Evolutionary conservation across 2,888 invertebrate genomes (phyloP).

Genomic region (Hydroisotoma schaefferi): DNA sequence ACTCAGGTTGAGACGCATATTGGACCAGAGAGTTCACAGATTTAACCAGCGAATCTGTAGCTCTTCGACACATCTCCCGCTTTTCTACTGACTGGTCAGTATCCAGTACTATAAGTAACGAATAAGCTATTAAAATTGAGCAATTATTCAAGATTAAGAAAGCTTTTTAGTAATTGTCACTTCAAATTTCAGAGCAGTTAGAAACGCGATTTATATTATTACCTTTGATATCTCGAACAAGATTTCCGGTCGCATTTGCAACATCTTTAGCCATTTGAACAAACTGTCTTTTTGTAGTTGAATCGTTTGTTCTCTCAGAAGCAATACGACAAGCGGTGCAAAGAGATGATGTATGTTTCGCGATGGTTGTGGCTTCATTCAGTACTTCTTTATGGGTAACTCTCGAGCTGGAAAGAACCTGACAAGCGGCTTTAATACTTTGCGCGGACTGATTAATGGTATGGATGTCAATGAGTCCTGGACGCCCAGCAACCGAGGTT

Average conservation of each 20-base stretch:
- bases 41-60: constrained; percentile 79
- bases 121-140: not conserved
- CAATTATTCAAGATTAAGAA: too few relatives aligned
- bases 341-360: constrained; percentile 90
- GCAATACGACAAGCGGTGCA: constrained; percentile 94
- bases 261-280: constrained; percentile 97
- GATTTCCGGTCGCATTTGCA: constrained; percentile 87
- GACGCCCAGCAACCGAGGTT: constrained; percentile 79
- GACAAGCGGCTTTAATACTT: constrained; percentile 86
- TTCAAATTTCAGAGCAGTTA: not conserved
- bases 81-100: constrained; percentile 75
- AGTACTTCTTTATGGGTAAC: constrained; percentile 79
- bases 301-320: constrained; percentile 82
- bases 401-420: constrained; percentile 66
- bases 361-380: constrained; percentile 87
- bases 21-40: constrained; percentile 88
- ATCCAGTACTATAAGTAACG: constrained; percentile 59
- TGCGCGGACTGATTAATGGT: constrained; percentile 82
- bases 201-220: constrained; percentile 8
- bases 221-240: constrained; percentile 91
- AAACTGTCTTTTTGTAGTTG: constrained; percentile 91
- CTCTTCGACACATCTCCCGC: constrained; percentile 67
- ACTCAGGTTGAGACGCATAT: constrained; percentile 91
- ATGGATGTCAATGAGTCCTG: constrained; percentile 83
- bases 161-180: not conserved